Evolutionary conservation across 2,797 vertebrate species (phyloP), one percentile per base, ranked within the genome.

Genomic region (Enteromius anoplus): DNA sequence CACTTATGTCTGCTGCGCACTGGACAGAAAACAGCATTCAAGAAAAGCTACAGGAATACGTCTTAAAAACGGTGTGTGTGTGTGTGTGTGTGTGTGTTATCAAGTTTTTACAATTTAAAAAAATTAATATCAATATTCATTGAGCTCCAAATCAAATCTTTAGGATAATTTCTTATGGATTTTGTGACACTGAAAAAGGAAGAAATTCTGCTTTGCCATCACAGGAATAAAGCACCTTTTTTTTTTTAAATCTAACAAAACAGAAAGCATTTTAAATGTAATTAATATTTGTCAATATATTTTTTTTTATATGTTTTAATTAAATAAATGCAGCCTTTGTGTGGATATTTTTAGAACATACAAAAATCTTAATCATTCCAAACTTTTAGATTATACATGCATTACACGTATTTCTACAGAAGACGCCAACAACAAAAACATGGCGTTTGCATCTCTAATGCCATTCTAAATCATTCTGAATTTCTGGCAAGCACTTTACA

Each of bases 1-100:
- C 34, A 49, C 23, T 47, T 72, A 70, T 34, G 47, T 64, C 66
- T 66, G 9, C 65, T 64, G 40, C 37, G 5, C 42, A 72, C 64
- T 71, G 65, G 65, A 49, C n/a, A 53, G 75, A 49, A 71, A 32
- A 45, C 47, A 62, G 26, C 70, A 80, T 65, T 80, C 32, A 15
- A 69, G 45, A 26, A 55, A 75, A 23, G 5, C 60, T 17, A 8
- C 15, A 65, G 2, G 4, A 29, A 14, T 14, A 62, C 0, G 2
- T 11, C 5, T 62, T 53, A 21, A 53, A 53, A 53, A 21, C 2
- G 1, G 47, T 49, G 14, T 49, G 1, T 49, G 12, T 47, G 1
- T 47, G 1, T 47, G 1, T 49, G 1, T 49, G 12, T 47, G 1
- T 47, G 1, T 47, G 1, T 45, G 1, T 26, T 26, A 26, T 26